Evolutionary conservation across 2,113 vertebrate species (phyloP).

Genomic region (Cricetomys ansorgei): DNA sequence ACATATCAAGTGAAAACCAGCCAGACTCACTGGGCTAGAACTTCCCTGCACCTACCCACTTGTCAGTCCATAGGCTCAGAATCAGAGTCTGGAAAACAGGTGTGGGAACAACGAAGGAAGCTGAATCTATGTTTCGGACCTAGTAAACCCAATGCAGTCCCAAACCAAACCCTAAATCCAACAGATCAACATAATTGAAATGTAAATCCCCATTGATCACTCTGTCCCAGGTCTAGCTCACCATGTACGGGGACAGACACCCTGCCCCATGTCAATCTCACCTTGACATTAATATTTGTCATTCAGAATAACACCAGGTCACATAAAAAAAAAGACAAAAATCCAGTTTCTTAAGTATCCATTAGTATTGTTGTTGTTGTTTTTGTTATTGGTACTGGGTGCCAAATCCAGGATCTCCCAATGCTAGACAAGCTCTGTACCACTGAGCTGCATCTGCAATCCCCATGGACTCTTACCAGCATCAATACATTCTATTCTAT

Average conservation of each 20-base stretch:
- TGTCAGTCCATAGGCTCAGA: slow-evolving; percentile 47
- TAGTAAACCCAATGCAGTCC: neutral
- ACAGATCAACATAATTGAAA: slow-evolving; percentile 21
- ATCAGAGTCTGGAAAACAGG: neutral
- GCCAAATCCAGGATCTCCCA: neutral
- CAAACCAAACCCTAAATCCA: slow-evolving; percentile 42
- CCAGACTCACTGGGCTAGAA: neutral
- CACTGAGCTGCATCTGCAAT: neutral
- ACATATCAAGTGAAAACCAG: slow-evolving; percentile 41
- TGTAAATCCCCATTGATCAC: neutral
- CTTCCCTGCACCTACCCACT: neutral
- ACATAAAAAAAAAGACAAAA: neutral
- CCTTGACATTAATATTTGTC: neutral
- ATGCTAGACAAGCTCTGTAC: neutral
- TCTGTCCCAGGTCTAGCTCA: neutral
- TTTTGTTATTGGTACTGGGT: neutral
- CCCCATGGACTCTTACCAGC: neutral
- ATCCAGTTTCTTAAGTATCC: neutral
- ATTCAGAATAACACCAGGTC: slow-evolving; percentile 2
- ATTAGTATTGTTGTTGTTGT: neutral
- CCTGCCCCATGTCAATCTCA: neutral
- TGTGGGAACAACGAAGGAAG: slow-evolving; percentile 15
- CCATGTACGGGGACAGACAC: neutral
- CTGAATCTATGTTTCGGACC: neutral
- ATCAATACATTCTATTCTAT: neutral